phyloP scores from a whole-genome alignment of 2,888 invertebrate species.

The Lepidocyrtoides sp. region DNA sequence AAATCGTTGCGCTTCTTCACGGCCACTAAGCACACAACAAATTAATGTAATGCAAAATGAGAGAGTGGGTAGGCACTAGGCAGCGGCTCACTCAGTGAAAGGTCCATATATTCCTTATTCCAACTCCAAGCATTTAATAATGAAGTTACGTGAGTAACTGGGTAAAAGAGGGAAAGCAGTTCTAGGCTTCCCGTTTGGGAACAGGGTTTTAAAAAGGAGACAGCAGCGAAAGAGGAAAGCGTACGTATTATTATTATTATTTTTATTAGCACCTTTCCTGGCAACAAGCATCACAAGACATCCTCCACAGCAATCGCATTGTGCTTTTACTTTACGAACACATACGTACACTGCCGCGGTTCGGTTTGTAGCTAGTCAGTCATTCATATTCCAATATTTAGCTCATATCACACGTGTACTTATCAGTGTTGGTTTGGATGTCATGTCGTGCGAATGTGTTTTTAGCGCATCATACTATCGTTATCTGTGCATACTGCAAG shows the following conservation, averaged over 20 bases:
- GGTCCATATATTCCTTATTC: no score
- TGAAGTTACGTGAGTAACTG: neutral
- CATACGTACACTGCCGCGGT: slow-evolving; percentile 37
- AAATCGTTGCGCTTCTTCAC: no score
- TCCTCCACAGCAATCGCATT: neutral
- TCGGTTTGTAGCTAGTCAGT: no score
- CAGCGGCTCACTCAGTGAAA: no score
- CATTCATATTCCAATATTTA: slow-evolving; percentile 36
- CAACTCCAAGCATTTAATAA: no score
- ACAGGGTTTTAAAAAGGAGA: neutral
- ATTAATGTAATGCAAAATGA: no score
- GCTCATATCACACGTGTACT: slow-evolving; percentile 63
- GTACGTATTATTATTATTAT: slow-evolving; percentile 37
- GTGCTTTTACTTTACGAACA: slow-evolving; percentile 22
- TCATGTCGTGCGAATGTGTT: slow-evolving; percentile 23
- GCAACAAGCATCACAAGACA: neutral
- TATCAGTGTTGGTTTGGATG: slow-evolving; percentile 44
- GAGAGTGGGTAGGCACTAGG: no score
- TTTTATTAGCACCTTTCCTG: neutral
- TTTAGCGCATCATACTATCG: slow-evolving; percentile 16
- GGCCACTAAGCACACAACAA: no score
- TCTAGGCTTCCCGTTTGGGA: neutral
- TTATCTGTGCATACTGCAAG: no score
- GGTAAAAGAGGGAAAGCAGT: neutral
- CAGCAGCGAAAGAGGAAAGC: neutral